Base-by-base conservation (phyloP, 2,797 vertebrate genomes). In the Sandelia bainsii region DNA sequence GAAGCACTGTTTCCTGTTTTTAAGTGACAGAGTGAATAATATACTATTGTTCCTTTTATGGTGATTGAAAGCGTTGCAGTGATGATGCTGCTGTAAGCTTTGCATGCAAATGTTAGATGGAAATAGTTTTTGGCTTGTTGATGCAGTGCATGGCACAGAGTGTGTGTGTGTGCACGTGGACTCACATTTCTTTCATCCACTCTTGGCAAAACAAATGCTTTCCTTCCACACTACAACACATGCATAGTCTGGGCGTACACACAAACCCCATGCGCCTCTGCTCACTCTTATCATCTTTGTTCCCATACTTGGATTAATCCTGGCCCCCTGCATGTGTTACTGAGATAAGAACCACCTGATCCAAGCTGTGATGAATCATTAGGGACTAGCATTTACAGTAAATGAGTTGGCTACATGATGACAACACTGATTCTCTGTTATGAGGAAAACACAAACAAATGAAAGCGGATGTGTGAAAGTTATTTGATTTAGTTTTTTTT, bases 211-310 rank as follows among this genome's bases (percentile, higher is more conserved):
- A 79, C 53, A 82, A 82, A 62, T 69, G 63, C 48, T 62, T 1
- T 37, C 48, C 59, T 57, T 73, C 52, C 2, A 8, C 42, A 19
- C 14, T 29, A 42, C 63, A 44, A 65, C 72, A 42, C 70, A 75
- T 65, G 69, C 39, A 22, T 40, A 69, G n/a, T n/a, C n/a, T n/a
- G n/a, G n/a, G n/a, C n/a, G 34, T 17, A 3, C 40, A 23, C n/a
- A 32, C 2, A 12, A 34, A 27, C 22, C 54, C 44, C 60, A 79
- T 23, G 46, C 74, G 61, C 61, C 70, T 65, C 77, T 61, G 7
- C 59, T 79, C 62, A 66, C 63, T 77, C 67, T 77, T 80, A 86
- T 85, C 82, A 86, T 79, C 82, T 81, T 86, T 80, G 78, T 85
- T 85, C 79, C 40, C 71, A 63, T 56, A 19, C 73, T 65, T 61